Percentiles rank a stretch among this genome's conserved stretches.
phyloP scores from a whole-genome alignment of 2,113 vertebrate genomes.

The Clinocottus analis region DNA sequence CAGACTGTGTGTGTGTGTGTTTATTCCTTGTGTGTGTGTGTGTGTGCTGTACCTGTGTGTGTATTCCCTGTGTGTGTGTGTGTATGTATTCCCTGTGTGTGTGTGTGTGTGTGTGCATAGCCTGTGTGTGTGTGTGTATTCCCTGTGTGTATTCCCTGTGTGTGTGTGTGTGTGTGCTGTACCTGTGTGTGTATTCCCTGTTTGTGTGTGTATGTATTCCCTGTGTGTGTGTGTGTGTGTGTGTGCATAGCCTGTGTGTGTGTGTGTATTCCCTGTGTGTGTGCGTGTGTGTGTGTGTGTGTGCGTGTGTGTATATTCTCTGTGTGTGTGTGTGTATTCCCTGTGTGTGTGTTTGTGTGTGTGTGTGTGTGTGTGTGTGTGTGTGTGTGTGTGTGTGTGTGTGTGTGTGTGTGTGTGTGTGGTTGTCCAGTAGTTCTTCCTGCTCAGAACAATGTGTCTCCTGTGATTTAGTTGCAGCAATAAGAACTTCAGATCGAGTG shows the following conservation, averaged over 20 bases:
- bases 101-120: conserved; percentile 30
- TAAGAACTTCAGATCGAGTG: conserved; percentile 59
- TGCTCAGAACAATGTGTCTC: conserved; percentile 51
- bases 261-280: conserved; percentile 14
- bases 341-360: conserved; percentile 18
- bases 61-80: conserved; percentile 25
- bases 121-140: background rate
- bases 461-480: conserved; percentile 79
- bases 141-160: no score
- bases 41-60: conserved; percentile 23
- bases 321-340: conserved; percentile 4
- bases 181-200: conserved; percentile 33
- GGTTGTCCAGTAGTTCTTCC: conserved; percentile 51
- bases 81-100: conserved; percentile 14
- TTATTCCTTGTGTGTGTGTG: conserved; percentile 10
- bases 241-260: conserved; percentile 23
- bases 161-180: conserved; percentile 21
- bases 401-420: conserved; percentile 25
- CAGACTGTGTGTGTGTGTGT: conserved; percentile 17
- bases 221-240: conserved; percentile 16
- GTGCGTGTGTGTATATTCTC: conserved; percentile 33
- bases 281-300: conserved; percentile 22
- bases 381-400: conserved; percentile 19
- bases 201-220: conserved; percentile 4
- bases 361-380: conserved; percentile 30